Conservation (phyloP, 2,113 vertebrate genomes). For the Anseranas semipalmata region DNA sequence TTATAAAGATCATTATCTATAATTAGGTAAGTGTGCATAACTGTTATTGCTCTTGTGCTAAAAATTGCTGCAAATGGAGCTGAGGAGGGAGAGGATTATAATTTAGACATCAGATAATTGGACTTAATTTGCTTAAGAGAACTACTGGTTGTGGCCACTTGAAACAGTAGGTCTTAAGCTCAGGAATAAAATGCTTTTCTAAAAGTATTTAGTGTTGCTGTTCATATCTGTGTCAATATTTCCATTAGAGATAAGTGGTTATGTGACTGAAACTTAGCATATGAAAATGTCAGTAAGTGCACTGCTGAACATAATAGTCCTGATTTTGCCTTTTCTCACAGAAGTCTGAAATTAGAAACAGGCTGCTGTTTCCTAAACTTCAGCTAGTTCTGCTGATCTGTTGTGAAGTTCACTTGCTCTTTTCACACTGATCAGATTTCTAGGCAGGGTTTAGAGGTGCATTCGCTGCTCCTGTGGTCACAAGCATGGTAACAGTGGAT, state of each 20-base stretch:
- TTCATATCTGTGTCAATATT: slow-evolving; percentile 38
- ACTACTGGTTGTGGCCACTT: slow-evolving; percentile 30
- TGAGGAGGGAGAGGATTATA: slow-evolving; percentile 46
- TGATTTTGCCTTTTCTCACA: slow-evolving; percentile 13
- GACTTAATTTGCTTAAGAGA: slow-evolving; percentile 57
- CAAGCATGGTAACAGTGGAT: not conserved
- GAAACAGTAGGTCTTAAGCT: slow-evolving; percentile 31
- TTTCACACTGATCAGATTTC: not conserved
- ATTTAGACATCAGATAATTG: slow-evolving; percentile 58
- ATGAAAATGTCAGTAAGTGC: not conserved
- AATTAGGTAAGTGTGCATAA: slow-evolving; percentile 61
- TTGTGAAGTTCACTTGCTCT: not conserved
- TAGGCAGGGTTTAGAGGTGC: not conserved
- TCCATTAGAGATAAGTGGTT: slow-evolving; percentile 27
- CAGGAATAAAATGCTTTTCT: slow-evolving; percentile 39
- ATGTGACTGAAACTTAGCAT: slow-evolving; percentile 10
- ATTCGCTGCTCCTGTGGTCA: not conserved
- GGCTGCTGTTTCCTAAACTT: not conserved
- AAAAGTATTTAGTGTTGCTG: slow-evolving; percentile 1
- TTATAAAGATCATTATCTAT: slow-evolving; percentile 64
- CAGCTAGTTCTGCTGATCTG: not conserved
- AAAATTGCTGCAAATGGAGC: slow-evolving; percentile 66
- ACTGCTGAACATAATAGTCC: not conserved
- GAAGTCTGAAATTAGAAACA: not conserved
- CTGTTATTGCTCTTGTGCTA: slow-evolving; percentile 64